phyloP scores from a whole-genome alignment of 2,888 invertebrate species.

The Dasysyrphus albostriatus region DNA sequence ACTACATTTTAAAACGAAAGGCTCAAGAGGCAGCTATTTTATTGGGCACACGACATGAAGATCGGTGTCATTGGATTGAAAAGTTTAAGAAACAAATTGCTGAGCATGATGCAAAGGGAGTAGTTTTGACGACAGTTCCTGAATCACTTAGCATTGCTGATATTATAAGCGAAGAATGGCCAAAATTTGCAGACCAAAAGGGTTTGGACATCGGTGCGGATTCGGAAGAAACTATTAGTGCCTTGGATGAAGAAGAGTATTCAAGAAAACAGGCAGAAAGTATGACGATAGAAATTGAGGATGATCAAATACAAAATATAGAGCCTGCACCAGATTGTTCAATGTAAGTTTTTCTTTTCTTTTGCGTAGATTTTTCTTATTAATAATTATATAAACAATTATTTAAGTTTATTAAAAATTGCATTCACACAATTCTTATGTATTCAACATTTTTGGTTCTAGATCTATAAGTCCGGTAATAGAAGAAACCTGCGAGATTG shows the following conservation, averaged over 20 bases:
- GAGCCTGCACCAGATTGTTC: background rate
- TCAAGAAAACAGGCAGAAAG: background rate
- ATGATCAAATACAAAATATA: background rate
- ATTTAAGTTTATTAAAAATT: no score
- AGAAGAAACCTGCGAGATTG: background rate
- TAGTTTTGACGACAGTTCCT: background rate
- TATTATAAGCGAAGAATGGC: constrained; percentile 27
- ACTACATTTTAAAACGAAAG: background rate
- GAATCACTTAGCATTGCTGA: background rate
- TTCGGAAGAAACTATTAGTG: background rate
- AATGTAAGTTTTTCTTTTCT: background rate
- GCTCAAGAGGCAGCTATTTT: constrained; percentile 7
- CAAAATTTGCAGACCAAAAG: background rate
- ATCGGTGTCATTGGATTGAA: background rate
- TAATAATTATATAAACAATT: no score
- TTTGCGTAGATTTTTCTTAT: background rate
- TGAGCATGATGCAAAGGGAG: background rate
- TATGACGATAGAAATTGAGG: no score
- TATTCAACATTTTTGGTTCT: background rate
- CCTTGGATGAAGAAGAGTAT: background rate
- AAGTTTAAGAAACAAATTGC: background rate
- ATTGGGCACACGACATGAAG: background rate
- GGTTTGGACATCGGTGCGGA: background rate
- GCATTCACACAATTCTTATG: background rate
- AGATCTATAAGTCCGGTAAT: background rate